phyloP scores from a whole-genome alignment of 2,888 invertebrate genomes.

The Theretra japonica region DNA sequence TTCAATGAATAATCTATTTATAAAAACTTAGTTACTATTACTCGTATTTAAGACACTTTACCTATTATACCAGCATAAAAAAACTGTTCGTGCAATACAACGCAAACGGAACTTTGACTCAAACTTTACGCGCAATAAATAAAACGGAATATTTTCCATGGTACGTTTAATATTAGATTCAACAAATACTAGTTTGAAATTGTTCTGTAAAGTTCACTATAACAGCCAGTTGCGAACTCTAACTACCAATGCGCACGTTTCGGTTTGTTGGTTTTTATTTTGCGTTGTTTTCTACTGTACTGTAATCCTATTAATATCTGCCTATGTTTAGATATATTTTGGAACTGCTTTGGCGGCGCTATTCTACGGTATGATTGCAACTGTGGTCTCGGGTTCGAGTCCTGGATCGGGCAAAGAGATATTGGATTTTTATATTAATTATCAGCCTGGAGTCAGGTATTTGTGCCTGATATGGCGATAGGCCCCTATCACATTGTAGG shows the following conservation, averaged over 20 bases:
- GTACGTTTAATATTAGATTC: constrained; percentile 61
- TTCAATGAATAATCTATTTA: too few species aligned
- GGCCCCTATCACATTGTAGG: too few species aligned
- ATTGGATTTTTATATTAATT: too few species aligned
- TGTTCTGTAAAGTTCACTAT: constrained; percentile 56
- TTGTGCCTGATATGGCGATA: too few species aligned
- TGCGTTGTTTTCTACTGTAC: constrained; percentile 34
- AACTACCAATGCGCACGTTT: constrained; percentile 45
- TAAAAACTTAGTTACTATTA: too few species aligned
- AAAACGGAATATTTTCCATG: constrained; percentile 55
- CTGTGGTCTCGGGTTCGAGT: too few species aligned
- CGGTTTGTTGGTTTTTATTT: constrained; percentile 57
- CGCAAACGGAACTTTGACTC: constrained; percentile 31
- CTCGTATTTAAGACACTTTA: too few species aligned
- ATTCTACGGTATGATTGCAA: too few species aligned
- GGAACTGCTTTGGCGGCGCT: too few species aligned
- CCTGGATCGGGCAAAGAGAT: too few species aligned
- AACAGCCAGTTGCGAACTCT: constrained; percentile 48
- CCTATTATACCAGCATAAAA: too few species aligned
- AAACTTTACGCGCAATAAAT: constrained; percentile 46
- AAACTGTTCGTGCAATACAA: neutral
- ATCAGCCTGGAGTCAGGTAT: too few species aligned
- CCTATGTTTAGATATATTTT: neutral
- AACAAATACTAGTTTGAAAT: constrained; percentile 51
- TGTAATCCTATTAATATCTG: neutral